phyloP scores from a whole-genome alignment of 2,113 vertebrate species.

The Cepphus grylle region DNA sequence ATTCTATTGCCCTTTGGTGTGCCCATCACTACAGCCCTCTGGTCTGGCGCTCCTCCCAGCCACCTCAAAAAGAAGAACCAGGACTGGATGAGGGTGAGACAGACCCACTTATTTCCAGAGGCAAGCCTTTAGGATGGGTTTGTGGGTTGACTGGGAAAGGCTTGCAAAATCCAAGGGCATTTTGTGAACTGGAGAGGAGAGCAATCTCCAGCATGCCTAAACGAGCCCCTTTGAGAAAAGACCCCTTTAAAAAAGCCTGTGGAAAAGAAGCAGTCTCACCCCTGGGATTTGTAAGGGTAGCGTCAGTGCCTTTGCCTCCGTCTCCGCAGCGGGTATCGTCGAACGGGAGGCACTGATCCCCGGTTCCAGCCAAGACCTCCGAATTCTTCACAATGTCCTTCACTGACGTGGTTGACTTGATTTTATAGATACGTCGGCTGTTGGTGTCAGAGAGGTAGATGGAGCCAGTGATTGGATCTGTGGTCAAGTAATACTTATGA shows the following conservation, averaged over 20 bases:
- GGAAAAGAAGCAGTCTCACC: conserved; percentile 74
- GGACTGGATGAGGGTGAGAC: not conserved
- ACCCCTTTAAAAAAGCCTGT: not conserved
- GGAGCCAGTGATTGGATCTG: conserved; percentile 86
- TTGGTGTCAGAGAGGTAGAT: conserved; percentile 96
- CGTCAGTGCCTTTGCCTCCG: conserved; percentile 92
- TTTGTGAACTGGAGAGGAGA: not conserved
- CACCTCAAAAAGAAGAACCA: not conserved
- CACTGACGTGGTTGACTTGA: conserved; percentile 85
- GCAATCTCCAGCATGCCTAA: not conserved
- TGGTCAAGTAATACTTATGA: conserved; percentile 96
- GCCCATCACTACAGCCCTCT: not conserved
- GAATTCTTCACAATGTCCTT: conserved; percentile 95
- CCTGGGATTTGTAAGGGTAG: conserved; percentile 93
- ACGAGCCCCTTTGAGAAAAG: not conserved
- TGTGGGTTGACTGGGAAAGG: not conserved
- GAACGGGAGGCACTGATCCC: conserved; percentile 96
- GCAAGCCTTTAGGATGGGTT: not conserved
- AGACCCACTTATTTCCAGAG: not conserved
- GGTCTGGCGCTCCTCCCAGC: not conserved
- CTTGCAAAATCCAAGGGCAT: not conserved
- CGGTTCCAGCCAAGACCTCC: conserved; percentile 92
- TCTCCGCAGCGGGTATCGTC: conserved; percentile 97
- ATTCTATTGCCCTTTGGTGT: not conserved
- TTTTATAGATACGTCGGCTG: conserved; percentile 92